These are phyloP conservation scores for Xestia c-nigrum DNA, from an alignment of 2,888 invertebrate genomes.

Conservation along the genomic window DNA sequence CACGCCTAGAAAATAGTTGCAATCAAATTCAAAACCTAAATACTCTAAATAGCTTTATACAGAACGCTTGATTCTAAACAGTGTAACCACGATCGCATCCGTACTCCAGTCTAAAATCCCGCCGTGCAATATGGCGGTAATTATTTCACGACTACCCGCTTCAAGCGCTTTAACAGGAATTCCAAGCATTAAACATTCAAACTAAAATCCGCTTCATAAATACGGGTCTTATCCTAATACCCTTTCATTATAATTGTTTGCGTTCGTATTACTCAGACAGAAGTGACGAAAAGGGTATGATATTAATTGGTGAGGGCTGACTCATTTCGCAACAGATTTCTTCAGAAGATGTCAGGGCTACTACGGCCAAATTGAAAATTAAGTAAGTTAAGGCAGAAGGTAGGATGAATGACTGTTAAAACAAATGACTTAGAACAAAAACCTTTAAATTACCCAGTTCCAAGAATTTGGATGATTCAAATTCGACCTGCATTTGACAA, in stretches of 20 bases:
- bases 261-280: constrained; percentile 51
- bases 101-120: constrained; percentile 41
- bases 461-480: neutral
- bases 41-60: constrained; percentile 17
- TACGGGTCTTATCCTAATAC: constrained; percentile 63
- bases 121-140: constrained; percentile 48
- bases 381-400: constrained; percentile 16
- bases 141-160: constrained; percentile 54
- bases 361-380: neutral
- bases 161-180: constrained; percentile 56
- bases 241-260: constrained; percentile 63
- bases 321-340: constrained; percentile 60
- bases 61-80: constrained; percentile 33
- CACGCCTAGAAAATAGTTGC: constrained; percentile 2
- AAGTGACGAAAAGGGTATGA: constrained; percentile 61
- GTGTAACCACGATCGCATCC: constrained; percentile 36
- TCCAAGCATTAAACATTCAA: constrained; percentile 60
- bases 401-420: neutral
- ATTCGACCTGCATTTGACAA: neutral
- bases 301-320: constrained; percentile 60
- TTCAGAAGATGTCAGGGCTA: constrained; percentile 46
- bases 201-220: constrained; percentile 63
- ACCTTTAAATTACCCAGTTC: constrained; percentile 7
- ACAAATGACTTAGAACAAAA: neutral
- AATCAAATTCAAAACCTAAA: constrained; percentile 22